Conservation (phyloP, 2,888 invertebrate species). For the Eubasilissa splendida region DNA sequence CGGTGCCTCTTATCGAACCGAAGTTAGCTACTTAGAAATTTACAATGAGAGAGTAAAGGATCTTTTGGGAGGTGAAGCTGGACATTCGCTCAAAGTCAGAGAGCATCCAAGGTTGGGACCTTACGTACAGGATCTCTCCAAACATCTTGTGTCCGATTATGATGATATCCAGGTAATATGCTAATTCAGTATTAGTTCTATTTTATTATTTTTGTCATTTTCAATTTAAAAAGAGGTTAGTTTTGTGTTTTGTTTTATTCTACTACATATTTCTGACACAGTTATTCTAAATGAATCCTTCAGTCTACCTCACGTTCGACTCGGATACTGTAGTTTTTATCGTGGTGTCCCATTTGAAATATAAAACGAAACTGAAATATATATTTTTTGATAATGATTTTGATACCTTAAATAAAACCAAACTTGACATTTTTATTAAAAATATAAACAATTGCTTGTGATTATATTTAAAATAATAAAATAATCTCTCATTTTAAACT, state of each 20-base stretch:
- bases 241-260: too few relatives aligned
- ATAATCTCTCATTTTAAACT: background rate
- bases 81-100: conserved; percentile 82
- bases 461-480: background rate
- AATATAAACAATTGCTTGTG: background rate
- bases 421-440: too few relatives aligned
- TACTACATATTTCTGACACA: too few relatives aligned
- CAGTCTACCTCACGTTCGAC: too few relatives aligned
- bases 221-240: too few relatives aligned
- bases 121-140: conserved; percentile 90
- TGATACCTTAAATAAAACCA: too few relatives aligned
- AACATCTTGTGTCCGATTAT: conserved; percentile 89
- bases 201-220: too few relatives aligned
- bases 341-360: too few relatives aligned
- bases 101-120: conserved; percentile 88
- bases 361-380: too few relatives aligned
- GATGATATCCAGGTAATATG: conserved; percentile 85
- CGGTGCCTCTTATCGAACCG: conserved; percentile 87
- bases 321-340: too few relatives aligned
- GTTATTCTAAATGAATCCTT: too few relatives aligned
- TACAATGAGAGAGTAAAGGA: conserved; percentile 89
- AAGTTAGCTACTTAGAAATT: conserved; percentile 90
- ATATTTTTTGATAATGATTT: too few relatives aligned
- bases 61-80: conserved; percentile 75
- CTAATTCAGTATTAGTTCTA: background rate